A percentile compares a stretch with the other conserved stretches of the same genome.
Evolutionary conservation across 2,797 vertebrate species (phyloP).

Genomic region (Anas flavirostris): DNA sequence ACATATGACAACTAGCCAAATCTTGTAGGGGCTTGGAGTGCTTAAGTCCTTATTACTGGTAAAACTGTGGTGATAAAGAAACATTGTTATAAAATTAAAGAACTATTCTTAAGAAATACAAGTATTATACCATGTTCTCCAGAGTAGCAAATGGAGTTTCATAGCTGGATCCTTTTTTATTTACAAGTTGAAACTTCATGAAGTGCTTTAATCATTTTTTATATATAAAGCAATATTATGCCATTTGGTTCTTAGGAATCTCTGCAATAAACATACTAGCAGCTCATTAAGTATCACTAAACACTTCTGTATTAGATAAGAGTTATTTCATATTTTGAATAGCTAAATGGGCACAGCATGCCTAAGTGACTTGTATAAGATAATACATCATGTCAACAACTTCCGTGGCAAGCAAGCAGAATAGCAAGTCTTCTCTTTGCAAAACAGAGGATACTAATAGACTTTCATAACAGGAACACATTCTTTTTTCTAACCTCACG

Average conservation of each 20-base stretch:
- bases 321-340: constrained; percentile 30
- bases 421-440: background rate
- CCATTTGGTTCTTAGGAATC: constrained; percentile 19
- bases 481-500: background rate
- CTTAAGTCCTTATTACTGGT: background rate
- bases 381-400: background rate
- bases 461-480: background rate
- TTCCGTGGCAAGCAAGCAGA: background rate
- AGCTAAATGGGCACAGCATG: constrained; percentile 15
- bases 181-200: constrained; percentile 12
- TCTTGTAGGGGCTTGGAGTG: background rate
- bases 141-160: background rate
- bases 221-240: background rate
- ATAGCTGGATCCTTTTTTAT: background rate
- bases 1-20: background rate
- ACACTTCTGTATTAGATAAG: background rate
- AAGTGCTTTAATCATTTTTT: constrained; percentile 37
- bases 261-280: constrained; percentile 27
- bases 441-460: background rate
- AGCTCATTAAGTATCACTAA: constrained; percentile 53
- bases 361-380: background rate
- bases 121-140: background rate
- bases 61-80: constrained; percentile 13
- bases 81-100: background rate
- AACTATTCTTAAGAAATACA: background rate